A percentile compares a stretch with the other conserved stretches of the same genome.
Conservation (phyloP, 2,888 invertebrate genomes). For the Erynnis tages region DNA sequence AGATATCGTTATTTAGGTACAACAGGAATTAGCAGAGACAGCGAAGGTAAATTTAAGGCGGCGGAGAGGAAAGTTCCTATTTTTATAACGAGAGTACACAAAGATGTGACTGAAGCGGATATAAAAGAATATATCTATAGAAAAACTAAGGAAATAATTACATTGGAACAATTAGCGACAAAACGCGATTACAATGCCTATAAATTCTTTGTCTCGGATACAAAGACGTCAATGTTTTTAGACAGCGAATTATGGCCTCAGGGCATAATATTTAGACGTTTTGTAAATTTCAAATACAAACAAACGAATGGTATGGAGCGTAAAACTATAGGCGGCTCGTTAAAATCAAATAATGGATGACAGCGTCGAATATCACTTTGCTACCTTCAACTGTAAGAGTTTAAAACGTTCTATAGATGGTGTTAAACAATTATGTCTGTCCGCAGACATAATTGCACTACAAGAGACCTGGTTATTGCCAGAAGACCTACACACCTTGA, state of each 20-base stretch:
- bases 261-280: slow-evolving; percentile 7
- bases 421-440: too few species aligned
- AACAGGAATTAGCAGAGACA: too few species aligned
- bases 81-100: slow-evolving; percentile 37
- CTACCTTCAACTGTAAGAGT: too few species aligned
- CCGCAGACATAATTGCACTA: too few species aligned
- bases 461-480: too few species aligned
- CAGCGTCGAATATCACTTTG: too few species aligned
- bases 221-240: not conserved
- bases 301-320: too few species aligned
- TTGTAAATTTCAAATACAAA: not conserved
- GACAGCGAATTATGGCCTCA: slow-evolving; percentile 2
- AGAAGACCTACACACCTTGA: too few species aligned
- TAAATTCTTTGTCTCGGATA: not conserved
- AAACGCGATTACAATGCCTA: not conserved
- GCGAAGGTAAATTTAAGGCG: slow-evolving; percentile 33
- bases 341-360: too few species aligned
- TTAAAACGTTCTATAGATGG: too few species aligned
- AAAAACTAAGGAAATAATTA: slow-evolving; percentile 31
- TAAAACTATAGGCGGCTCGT: not conserved
- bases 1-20: too few species aligned
- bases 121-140: slow-evolving; percentile 32
- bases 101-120: slow-evolving; percentile 30
- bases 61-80: slow-evolving; percentile 34
- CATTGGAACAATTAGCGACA: slow-evolving; percentile 12